phyloP scores from a whole-genome alignment of 2,113 vertebrate genomes.

The Tretioscincus oriximinensis region DNA sequence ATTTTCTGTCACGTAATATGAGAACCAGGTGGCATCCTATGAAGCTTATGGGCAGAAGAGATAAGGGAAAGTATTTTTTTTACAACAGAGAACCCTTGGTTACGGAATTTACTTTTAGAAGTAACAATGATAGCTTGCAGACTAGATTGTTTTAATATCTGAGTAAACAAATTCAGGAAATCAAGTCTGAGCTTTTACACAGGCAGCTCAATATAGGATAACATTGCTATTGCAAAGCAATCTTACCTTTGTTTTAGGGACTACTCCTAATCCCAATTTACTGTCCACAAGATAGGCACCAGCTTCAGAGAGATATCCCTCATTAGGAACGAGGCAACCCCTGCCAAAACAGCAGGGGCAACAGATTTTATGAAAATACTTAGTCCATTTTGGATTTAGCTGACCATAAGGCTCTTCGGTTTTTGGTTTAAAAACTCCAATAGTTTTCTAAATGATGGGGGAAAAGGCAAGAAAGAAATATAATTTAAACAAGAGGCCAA shows the following conservation, averaged over 20 bases:
- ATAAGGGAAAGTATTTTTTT: no score
- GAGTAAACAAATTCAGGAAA: neutral
- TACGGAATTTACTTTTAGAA: no score
- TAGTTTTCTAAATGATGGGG: constrained; percentile 77
- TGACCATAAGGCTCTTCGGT: constrained; percentile 98
- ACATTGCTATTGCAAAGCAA: neutral
- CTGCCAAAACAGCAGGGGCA: constrained; percentile 98
- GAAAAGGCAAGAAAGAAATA: constrained; percentile 22
- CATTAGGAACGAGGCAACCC: constrained; percentile 94
- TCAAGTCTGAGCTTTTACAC: neutral
- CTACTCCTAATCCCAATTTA: constrained; percentile 88
- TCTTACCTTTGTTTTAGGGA: constrained; percentile 95
- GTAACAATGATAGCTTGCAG: no score
- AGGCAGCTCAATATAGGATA: neutral
- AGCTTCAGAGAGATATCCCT: constrained; percentile 96
- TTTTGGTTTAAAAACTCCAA: constrained; percentile 98
- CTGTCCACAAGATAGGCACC: constrained; percentile 92
- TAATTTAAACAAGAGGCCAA: neutral
- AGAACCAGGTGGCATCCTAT: no score
- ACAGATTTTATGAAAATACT: constrained; percentile 96
- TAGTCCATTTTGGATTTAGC: constrained; percentile 99
- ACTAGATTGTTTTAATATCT: no score
- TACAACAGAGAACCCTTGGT: no score
- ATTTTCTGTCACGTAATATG: no score
- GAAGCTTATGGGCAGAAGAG: no score